Base-by-base conservation (phyloP, 2,113 vertebrate genomes). In the Mellivora capensis region DNA sequence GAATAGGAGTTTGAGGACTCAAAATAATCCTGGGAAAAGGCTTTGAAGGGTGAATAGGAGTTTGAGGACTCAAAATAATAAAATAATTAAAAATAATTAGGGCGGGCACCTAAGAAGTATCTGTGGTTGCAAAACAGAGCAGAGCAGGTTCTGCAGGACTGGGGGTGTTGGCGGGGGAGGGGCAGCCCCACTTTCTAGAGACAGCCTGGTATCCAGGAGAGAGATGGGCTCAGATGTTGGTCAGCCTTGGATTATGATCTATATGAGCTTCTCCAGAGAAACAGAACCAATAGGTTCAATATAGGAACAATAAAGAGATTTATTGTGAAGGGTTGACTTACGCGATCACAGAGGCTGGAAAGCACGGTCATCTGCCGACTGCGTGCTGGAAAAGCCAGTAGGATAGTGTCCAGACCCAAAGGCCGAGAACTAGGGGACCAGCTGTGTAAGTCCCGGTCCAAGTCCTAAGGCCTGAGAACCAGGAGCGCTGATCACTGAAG, bases 401-500 rank as follows among this genome's bases (percentile, higher is more conserved):
- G 23, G 11, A 21, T 0, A 31, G 34, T 4, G 59, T 20, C 57
- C 37, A 25, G 42, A 34, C 8, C 29, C 21, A 10, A 44, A 47
- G 29, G 49, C 64, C 2, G 2, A 44, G 54, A 44, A 23, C 71
- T 25, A 20, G 47, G 88, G 23, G 57, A n/a, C 31, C 74, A 27
- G 17, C 27, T 9, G 0, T 18, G 13, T 44, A 2, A 42, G n/a
- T 34, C 27, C 6, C 2, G 1, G n/a, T 8, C 4, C 5, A 6
- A 14, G 29, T 31, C 13, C 18, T 6, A 17, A 37, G 12, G n/a
- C 59, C 59, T 7, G 42, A 64, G 39, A 44, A 21, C 57, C 54
- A 21, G 7, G 27, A 25, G 13, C 1, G 0, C 31, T 4, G 2
- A 5, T 15, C 64, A 37, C 10, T 0, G 27, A 8, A 49, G 21